Conservation (phyloP, 2,113 vertebrate species). For the Puntigrus tetrazona region DNA sequence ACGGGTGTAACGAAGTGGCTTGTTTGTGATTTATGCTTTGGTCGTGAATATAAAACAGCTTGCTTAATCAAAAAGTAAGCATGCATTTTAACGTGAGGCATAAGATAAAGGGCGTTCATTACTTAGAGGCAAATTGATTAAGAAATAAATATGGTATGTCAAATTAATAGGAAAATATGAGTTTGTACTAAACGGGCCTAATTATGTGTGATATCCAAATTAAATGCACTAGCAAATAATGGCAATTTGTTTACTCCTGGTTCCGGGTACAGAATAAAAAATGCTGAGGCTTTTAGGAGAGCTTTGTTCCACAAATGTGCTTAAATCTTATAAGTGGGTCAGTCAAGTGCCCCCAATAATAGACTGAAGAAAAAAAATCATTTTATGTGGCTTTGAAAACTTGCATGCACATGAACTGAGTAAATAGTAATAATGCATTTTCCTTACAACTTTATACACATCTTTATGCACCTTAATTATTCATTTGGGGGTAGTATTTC, state of each 20-base stretch:
- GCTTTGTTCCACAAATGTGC: background rate
- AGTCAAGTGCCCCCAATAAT: background rate
- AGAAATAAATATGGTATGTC: slow-evolving; percentile 46
- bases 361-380: background rate
- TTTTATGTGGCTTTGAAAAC: background rate
- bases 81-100: background rate
- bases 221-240: background rate
- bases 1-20: background rate
- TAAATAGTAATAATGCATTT: background rate
- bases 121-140: background rate
- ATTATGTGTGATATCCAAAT: background rate
- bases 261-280: background rate
- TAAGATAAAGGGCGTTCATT: slow-evolving; percentile 6
- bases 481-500: background rate
- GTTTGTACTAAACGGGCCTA: background rate
- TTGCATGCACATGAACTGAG: background rate
- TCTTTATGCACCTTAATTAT: background rate
- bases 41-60: slow-evolving; percentile 44
- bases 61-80: slow-evolving; percentile 19
- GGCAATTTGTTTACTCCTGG: background rate
- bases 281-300: background rate
- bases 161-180: slow-evolving; percentile 8
- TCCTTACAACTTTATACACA: background rate
- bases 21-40: slow-evolving; percentile 48
- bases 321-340: background rate